A percentile compares a stretch with the other conserved stretches of the same genome.
Conservation (phyloP, 2,888 invertebrate genomes). For the Cryptocephalus moraei region DNA sequence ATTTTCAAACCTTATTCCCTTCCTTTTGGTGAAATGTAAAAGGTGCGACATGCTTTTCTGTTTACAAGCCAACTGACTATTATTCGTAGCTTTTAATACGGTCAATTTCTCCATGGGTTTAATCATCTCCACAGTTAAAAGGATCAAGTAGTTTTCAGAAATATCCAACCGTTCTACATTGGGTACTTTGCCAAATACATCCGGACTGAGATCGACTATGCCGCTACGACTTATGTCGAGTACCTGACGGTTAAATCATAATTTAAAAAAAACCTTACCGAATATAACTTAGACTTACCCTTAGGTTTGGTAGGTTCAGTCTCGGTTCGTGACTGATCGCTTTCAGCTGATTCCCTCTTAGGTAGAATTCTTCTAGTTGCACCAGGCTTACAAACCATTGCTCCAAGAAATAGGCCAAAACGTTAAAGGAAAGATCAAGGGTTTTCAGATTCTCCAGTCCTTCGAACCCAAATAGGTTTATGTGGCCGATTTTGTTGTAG, state of each 20-base stretch:
- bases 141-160: slow-evolving; percentile 50
- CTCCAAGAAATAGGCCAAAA: slow-evolving; percentile 45
- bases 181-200: slow-evolving; percentile 44
- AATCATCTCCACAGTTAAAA: slow-evolving; percentile 41
- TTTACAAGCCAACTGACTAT: not conserved
- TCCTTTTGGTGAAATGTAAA: not conserved
- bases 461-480: slow-evolving; percentile 51
- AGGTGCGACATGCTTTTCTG: not conserved
- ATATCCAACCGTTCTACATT: slow-evolving; percentile 48
- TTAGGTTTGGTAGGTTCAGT: slow-evolving; percentile 44
- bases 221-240: slow-evolving; percentile 50
- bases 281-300: slow-evolving; percentile 32
- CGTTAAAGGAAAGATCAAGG: slow-evolving; percentile 52
- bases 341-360: slow-evolving; percentile 53
- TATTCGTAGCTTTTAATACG: too few species aligned
- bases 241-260: slow-evolving; percentile 28
- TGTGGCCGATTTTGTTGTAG: slow-evolving; percentile 51
- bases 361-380: slow-evolving; percentile 43
- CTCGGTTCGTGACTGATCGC: slow-evolving; percentile 41
- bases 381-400: slow-evolving; percentile 49
- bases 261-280: not conserved
- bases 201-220: slow-evolving; percentile 43
- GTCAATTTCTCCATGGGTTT: slow-evolving; percentile 24
- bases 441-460: slow-evolving; percentile 41
- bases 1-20: slow-evolving; percentile 20